These are phyloP conservation scores for Cercopithecus mona DNA, from an alignment of 2,113 vertebrate genomes.

Conservation along the genomic window DNA sequence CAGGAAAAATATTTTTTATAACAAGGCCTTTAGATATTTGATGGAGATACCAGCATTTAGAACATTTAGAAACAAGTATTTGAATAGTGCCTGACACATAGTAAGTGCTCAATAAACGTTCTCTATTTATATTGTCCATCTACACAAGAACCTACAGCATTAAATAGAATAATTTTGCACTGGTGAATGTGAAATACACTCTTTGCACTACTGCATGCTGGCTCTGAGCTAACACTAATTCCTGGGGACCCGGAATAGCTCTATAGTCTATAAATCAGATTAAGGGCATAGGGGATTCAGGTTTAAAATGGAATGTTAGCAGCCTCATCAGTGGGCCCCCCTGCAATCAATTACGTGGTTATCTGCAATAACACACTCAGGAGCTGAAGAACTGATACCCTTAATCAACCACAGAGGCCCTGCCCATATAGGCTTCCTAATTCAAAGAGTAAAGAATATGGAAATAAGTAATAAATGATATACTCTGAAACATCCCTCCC, in stretches of 20 bases:
- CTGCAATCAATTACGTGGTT: neutral
- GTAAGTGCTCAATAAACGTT: neutral
- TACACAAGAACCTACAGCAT: neutral
- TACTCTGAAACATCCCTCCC: neutral
- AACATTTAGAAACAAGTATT: constrained; percentile 21
- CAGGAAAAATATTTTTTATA: constrained; percentile 35
- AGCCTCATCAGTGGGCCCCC: neutral
- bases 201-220: neutral
- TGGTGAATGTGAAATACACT: neutral
- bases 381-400: neutral
- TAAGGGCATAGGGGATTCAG: neutral
- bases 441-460: neutral
- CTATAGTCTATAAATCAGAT: neutral
- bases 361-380: neutral
- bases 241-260: neutral
- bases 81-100: neutral
- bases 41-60: neutral
- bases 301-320: neutral
- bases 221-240: neutral
- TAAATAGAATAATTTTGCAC: neutral
- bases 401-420: neutral
- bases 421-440: neutral
- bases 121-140: neutral
- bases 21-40: neutral
- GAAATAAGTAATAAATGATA: neutral